Evolutionary conservation across 2,113 vertebrate species (phyloP).

Genomic region (Lycaon pictus): DNA sequence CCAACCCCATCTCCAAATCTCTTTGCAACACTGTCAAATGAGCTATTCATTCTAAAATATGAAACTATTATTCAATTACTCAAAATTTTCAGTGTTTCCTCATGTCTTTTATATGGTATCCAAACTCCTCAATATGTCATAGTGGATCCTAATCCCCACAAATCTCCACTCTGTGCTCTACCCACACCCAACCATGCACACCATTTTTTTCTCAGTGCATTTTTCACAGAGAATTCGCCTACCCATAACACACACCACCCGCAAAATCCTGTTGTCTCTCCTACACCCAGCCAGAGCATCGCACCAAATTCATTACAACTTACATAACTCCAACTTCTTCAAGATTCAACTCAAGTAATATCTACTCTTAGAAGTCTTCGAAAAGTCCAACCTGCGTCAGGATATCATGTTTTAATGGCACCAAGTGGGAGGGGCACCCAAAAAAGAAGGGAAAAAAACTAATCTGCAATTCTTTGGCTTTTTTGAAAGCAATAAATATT

Average conservation of each 20-base stretch:
- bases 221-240: not conserved
- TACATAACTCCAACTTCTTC: not conserved
- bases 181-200: not conserved
- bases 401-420: not conserved
- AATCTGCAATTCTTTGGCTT: not conserved
- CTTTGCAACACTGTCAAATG: not conserved
- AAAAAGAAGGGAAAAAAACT: not conserved
- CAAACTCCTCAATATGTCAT: not conserved
- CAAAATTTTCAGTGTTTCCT: not conserved
- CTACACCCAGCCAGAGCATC: not conserved
- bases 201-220: not conserved
- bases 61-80: not conserved
- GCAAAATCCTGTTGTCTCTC: not conserved
- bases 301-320: not conserved
- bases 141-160: not conserved
- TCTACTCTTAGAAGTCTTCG: not conserved
- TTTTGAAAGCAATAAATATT: constrained; percentile 25
- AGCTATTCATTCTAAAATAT: not conserved
- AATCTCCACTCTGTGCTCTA: not conserved
- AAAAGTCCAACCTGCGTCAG: not conserved
- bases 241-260: not conserved
- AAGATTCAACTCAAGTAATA: not conserved
- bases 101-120: not conserved
- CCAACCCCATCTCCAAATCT: not conserved
- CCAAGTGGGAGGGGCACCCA: not conserved